phyloP scores from a whole-genome alignment of 2,797 vertebrate genomes.

The Sebastes steindachneri region DNA sequence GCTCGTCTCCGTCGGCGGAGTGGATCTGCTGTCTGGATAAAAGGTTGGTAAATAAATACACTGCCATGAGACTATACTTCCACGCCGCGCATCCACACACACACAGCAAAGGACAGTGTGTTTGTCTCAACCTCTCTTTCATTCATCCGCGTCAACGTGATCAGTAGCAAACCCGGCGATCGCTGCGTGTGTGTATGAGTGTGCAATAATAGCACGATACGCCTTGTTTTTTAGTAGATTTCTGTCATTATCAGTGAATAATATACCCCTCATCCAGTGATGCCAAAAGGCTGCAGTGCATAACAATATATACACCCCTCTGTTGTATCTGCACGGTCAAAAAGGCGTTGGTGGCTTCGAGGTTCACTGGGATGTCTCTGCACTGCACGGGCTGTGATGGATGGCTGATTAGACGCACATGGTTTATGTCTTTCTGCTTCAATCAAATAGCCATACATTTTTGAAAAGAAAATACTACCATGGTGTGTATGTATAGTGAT shows the following conservation, averaged over 20 bases:
- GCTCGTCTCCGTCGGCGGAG: slow-evolving; percentile 89
- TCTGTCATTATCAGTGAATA: neutral
- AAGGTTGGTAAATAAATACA: slow-evolving; percentile 83
- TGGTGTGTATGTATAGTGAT: neutral
- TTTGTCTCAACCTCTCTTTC: slow-evolving; percentile 24
- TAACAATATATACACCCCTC: neutral
- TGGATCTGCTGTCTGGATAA: slow-evolving; percentile 98
- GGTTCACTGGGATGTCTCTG: slow-evolving; percentile 57
- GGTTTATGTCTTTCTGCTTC: slow-evolving; percentile 40
- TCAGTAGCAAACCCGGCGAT: slow-evolving; percentile 61
- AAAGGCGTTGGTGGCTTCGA: slow-evolving; percentile 77
- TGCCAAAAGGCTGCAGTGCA: neutral
- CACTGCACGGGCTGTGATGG: slow-evolving; percentile 46
- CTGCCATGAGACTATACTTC: neutral
- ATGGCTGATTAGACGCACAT: slow-evolving; percentile 58
- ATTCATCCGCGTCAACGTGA: slow-evolving; percentile 67
- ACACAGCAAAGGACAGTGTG: neutral
- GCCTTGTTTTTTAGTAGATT: slow-evolving; percentile 3
- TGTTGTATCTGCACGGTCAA: slow-evolving; percentile 28
- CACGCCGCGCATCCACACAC: slow-evolving; percentile 18
- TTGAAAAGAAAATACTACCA: slow-evolving; percentile 25
- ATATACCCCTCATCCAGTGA: neutral
- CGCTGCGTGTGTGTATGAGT: slow-evolving; percentile 41
- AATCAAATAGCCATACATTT: slow-evolving; percentile 29
- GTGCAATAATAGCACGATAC: slow-evolving; percentile 6